A percentile compares a stretch with the other conserved stretches of the same genome.
Evolutionary conservation across 2,797 vertebrate genomes (phyloP).

Genomic region (Hydrocynus forskahlii): DNA sequence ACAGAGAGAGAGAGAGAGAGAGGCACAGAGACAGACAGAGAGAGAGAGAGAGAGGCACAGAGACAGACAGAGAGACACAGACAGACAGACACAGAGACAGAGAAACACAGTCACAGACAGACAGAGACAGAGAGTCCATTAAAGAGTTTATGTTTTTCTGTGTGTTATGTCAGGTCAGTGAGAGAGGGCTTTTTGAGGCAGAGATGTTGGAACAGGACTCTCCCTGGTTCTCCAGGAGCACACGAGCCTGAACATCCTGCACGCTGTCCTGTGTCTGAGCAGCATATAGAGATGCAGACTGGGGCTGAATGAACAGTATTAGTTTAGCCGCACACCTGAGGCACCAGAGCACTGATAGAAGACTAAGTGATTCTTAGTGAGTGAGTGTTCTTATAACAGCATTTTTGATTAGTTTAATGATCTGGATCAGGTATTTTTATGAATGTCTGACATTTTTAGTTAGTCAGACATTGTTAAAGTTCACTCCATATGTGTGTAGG

Average conservation of each 20-base stretch:
- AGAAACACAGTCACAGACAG: too few relatives aligned
- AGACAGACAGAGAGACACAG: too few relatives aligned
- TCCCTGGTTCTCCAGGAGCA: not conserved
- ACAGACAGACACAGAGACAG: too few relatives aligned
- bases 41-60: too few relatives aligned
- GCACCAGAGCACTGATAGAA: not conserved
- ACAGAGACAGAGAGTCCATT: too few relatives aligned
- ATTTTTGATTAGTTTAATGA: not conserved
- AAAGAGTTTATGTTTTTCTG: not conserved
- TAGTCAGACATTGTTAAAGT: too few relatives aligned
- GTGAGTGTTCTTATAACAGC: not conserved
- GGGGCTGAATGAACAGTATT: not conserved
- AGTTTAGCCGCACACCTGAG: not conserved
- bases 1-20: too few relatives aligned
- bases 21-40: too few relatives aligned
- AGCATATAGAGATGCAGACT: not conserved
- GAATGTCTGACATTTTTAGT: not conserved
- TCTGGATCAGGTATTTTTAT: not conserved
- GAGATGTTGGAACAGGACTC: not conserved
- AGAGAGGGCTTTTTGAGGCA: not conserved
- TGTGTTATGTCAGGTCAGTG: conserved; percentile 2
- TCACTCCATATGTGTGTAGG: too few relatives aligned
- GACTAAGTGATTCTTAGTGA: not conserved
- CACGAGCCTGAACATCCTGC: not conserved
- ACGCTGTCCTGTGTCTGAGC: not conserved